Evolutionary conservation across 1,140 invertebrate genomes (phyloP), one percentile per base, ranked within the genome.

Genomic region (Papilio machaon): DNA sequence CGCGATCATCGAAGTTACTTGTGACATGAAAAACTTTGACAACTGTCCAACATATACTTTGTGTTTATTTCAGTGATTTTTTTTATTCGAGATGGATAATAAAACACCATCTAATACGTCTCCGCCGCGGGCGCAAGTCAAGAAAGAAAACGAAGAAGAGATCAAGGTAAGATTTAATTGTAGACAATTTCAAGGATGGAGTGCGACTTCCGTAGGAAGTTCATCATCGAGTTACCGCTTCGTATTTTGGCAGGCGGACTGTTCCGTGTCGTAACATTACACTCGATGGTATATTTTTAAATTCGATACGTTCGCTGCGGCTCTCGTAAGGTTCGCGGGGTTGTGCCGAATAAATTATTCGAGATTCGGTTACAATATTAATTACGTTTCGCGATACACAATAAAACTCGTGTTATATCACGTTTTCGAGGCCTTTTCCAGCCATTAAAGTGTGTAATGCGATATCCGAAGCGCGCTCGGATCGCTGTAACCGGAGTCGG

Each of bases 391-490:
- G 92, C 91, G 87, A 93, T 93, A 91, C 87, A 93, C 90, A 93
- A 94, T 94, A 94, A 94, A 94, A 94, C 91, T 88, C 92, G 92
- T 94, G 91, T 94, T 93, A 94, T 94, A 93, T 93, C 91, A 92
- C 91, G 91, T 94, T 94, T 94, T 94, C 93, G 93, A 93, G 93
- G 93, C 92, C 92, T 94, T 94, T 94, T 94, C 92, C 93, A 94
- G 92, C 92, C 92, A 94, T 94, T 94, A 94, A 94, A 94, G 93
- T 92, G 91, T 92, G 93, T 92, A 94, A 94, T 85, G 90, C 88
- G 93, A 94, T 93, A 92, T 91, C 89, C 87, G 93, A 92, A 94
- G 91, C 93, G 92, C 92, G 92, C 92, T 94, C 93, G 91, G 92
- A 92, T 94, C 92, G 90, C 92, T 92, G 93, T 94, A 94, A 94